Evolutionary conservation across 2,113 vertebrate species (phyloP), one percentile per base, ranked within the genome.

Genomic region (Syngnathoides biaculeatus): DNA sequence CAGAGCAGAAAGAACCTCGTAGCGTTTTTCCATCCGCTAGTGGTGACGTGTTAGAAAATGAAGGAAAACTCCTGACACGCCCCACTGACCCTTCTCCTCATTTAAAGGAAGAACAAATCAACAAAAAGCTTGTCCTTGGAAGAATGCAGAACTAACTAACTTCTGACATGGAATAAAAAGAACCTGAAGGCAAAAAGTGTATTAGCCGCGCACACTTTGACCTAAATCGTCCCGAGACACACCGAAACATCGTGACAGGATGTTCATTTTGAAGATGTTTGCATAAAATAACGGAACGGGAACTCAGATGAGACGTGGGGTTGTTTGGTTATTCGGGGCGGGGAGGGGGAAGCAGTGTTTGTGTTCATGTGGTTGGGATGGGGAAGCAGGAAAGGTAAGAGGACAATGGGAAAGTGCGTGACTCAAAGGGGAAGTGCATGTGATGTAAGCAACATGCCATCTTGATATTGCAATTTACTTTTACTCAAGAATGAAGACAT

Each of bases 401-500:
- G 43, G 74, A 57, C 30, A 74, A 79, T 48, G 75, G 65, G 39
- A 71, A 72, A 71, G 50, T 61, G 61, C 75, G 38, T 75, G 78
- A 83, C 71, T 84, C 71, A 80, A 65, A 68, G 57, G 40, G 66
- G 79, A 71, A 58, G 71, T 68, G 71, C 1, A 24, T 64, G 61
- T 75, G 30, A 60, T 81, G 52, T 55, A 59, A 73, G 71, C 67
- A 83, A 72, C 57, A 30, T 26, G 67, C 43, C 66, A 62, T 68
- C 20, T 68, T 50, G 73, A 63, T 58, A 67, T 53, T 68, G 69
- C 72, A 84, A 71, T 84, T 69, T 72, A 72, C 56, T 68, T 84
- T 69, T 72, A 72, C 56, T 68, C 53, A 72, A 85, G 74, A 90
- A 89, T 84, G 61, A 88, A 84, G 78, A 90, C 80, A 76, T 84